Base-by-base conservation (phyloP, 2,113 vertebrate species). In the Danionella cerebrum region DNA sequence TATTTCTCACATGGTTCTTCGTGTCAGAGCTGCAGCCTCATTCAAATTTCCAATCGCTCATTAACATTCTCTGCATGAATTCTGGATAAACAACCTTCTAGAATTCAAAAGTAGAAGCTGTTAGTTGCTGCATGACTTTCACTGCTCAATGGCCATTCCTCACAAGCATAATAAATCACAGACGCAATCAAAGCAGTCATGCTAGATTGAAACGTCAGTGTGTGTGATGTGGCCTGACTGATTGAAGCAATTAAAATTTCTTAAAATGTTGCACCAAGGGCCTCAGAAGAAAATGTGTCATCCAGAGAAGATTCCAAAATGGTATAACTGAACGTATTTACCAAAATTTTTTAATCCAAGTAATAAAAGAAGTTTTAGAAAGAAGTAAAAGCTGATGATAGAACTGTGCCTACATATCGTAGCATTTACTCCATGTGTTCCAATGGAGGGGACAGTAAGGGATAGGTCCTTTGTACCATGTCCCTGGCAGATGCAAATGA, bases 111-210 rank as follows among this genome's bases (percentile, higher is more conserved):
- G 12, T 19, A 48, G 22, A 13, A 42, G 14, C 21, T 27, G 60
- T 18, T 47, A 3, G 19, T 53, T 64, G 54, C 33, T 19, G 62
- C 7, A 18, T 42, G 57, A 55, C 36, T 69, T 41, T 53, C 52
- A 39, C 33, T 25, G 44, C 50, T 64, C 24, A 25, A 24, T 57
- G 42, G 42, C 25, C 58, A 52, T 33, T 33, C 51, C 16, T 22
- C 29, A 53, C 52, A 18, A 50, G 54, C 62, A 50, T 39, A 19
- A 55, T 64, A 68, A 35, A 50, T 73, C 71, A 35, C 47, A 13
- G 25, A 58, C 6, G 42, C 21, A 18, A 48, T 14, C 53, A 71
- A 66, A 33, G 52, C 50, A 55, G 24, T 64, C 57, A 68, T 16
- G 16, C 18, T 4, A 33, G 50, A 57, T n/a, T 55, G 33, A 36